Evolutionary conservation across 2,797 vertebrate species (phyloP).

Genomic region (Urocyon cinereoargenteus): DNA sequence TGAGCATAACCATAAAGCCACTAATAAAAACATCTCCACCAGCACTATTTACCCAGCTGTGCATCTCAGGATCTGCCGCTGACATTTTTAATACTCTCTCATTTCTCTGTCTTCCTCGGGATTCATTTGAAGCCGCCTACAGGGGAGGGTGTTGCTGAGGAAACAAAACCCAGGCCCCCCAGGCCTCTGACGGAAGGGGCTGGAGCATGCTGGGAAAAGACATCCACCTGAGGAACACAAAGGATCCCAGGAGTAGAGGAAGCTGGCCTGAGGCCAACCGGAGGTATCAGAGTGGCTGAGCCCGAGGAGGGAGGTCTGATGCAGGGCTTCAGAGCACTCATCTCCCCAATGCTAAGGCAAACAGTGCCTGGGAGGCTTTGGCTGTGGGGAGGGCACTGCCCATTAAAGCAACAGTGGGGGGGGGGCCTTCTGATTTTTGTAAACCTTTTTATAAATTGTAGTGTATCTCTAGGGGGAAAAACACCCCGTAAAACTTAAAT

Average conservation of each 20-base stretch:
- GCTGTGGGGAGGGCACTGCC: neutral
- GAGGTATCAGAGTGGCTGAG: conserved; percentile 13
- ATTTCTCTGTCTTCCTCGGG: conserved; percentile 69
- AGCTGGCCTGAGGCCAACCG: conserved; percentile 74
- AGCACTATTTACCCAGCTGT: conserved; percentile 84
- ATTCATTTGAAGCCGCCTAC: conserved; percentile 71
- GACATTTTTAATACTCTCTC: conserved; percentile 80
- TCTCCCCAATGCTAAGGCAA: neutral
- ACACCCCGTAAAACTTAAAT: neutral
- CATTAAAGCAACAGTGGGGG: neutral
- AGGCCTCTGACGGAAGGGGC: neutral
- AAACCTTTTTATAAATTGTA: neutral
- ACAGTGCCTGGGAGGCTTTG: neutral
- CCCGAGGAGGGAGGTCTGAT: conserved; percentile 53
- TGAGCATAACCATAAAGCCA: conserved; percentile 69
- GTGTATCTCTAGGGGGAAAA: neutral
- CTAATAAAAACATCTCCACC: conserved; percentile 76
- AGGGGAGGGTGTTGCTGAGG: conserved; percentile 50
- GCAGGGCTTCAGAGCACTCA: neutral
- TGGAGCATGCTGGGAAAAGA: conserved; percentile 35
- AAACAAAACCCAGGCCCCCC: conserved; percentile 74
- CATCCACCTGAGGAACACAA: conserved; percentile 65
- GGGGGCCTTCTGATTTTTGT: neutral
- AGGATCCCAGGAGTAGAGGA: conserved; percentile 52
- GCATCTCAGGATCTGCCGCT: conserved; percentile 66